Evolutionary conservation across 2,797 vertebrate species (phyloP).

Genomic region (Hapalemur alaotrensis): DNA sequence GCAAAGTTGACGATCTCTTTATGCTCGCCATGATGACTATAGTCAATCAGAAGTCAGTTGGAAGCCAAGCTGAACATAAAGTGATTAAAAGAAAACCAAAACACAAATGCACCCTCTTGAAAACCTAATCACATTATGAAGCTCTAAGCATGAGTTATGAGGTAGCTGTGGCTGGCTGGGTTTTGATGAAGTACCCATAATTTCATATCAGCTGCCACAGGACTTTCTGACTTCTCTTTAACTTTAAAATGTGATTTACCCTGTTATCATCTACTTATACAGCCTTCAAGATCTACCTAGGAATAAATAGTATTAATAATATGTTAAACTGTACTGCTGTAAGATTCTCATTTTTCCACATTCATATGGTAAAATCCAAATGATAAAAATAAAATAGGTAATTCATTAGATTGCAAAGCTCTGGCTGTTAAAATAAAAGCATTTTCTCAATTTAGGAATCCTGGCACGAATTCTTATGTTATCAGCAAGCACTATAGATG

Average conservation of each 20-base stretch:
- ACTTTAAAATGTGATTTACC: constrained; percentile 72
- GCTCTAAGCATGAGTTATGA: constrained; percentile 69
- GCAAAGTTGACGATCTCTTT: constrained; percentile 68
- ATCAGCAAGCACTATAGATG: not conserved
- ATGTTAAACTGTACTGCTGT: constrained; percentile 62
- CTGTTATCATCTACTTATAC: constrained; percentile 69
- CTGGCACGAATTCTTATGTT: constrained; percentile 22
- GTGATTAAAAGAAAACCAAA: constrained; percentile 75
- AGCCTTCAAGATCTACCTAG: constrained; percentile 68
- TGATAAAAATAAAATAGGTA: constrained; percentile 72
- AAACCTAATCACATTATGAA: constrained; percentile 75
- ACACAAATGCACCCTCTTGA: constrained; percentile 72
- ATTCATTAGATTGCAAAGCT: constrained; percentile 69
- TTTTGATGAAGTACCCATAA: constrained; percentile 76
- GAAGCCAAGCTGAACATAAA: constrained; percentile 69
- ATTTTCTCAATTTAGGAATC: constrained; percentile 30
- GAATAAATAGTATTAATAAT: constrained; percentile 63
- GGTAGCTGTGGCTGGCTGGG: constrained; percentile 56
- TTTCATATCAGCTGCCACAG: constrained; percentile 73
- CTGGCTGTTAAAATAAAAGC: constrained; percentile 49
- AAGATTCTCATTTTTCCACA: constrained; percentile 66
- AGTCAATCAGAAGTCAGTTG: constrained; percentile 69
- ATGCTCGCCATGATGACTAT: constrained; percentile 57
- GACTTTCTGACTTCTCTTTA: constrained; percentile 66
- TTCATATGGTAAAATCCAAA: constrained; percentile 48